Evolutionary conservation across 1,140 invertebrate genomes (phyloP).

Genomic region (Dryas iulia): DNA sequence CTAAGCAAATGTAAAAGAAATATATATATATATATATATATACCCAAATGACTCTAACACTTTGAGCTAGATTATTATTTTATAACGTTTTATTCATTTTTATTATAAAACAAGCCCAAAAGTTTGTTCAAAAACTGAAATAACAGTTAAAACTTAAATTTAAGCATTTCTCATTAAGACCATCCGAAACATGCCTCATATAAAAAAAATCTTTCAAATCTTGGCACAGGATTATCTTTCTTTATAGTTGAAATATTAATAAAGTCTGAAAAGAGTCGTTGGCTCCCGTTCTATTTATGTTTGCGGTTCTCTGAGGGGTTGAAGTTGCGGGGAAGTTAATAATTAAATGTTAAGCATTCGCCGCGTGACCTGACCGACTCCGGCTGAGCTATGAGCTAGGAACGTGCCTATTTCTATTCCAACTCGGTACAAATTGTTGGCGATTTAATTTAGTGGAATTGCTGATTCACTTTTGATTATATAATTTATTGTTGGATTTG

Average conservation of each 20-base stretch:
- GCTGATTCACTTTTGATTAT: conserved; percentile 10
- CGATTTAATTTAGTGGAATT: conserved; percentile 13
- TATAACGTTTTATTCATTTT: no score
- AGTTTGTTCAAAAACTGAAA: not conserved
- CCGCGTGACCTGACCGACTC: conserved; percentile 34
- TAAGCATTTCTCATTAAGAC: not conserved
- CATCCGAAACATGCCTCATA: not conserved
- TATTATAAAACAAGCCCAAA: not conserved
- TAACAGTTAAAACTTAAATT: not conserved
- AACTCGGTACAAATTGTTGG: conserved; percentile 21
- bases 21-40: no score
- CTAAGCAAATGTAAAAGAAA: no score
- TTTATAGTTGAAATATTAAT: conserved; percentile 31
- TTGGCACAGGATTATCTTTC: conserved; percentile 13
- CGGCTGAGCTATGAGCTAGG: conserved; percentile 12
- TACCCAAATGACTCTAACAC: no score
- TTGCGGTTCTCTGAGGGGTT: conserved; percentile 33
- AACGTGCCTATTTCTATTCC: conserved; percentile 20
- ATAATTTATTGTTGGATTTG: not conserved
- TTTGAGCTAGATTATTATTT: no score
- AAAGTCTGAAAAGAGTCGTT: conserved; percentile 25
- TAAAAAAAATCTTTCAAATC: conserved; percentile 18
- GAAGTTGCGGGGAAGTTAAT: conserved; percentile 35
- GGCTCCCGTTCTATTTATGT: conserved; percentile 26
- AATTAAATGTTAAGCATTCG: conserved; percentile 41